Percentiles rank a stretch among this genome's conserved stretches.
Conservation (phyloP, 2,113 vertebrate species). For the Petrocephalus zakoni region DNA sequence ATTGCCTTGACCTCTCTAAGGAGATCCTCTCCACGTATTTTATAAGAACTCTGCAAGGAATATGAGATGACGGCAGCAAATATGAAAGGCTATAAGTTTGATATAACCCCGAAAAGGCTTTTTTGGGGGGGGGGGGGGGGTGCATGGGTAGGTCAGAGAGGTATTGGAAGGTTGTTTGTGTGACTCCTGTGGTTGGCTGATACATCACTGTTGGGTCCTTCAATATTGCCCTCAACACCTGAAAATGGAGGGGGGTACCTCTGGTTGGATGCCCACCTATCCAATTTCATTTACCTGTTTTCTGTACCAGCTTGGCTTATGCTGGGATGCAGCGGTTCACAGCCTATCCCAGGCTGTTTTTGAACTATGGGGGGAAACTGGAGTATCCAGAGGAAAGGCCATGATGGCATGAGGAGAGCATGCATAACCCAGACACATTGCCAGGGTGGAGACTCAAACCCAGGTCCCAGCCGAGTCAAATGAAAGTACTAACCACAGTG, state of each 20-base stretch:
- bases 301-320: neutral
- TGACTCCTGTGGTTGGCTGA: neutral
- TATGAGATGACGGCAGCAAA: neutral
- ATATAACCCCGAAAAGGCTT: neutral
- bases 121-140: neutral
- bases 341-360: neutral
- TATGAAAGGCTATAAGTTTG: neutral
- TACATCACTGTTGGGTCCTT: neutral
- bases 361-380: neutral
- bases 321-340: neutral
- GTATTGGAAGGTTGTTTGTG: neutral
- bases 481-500: neutral
- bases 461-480: neutral
- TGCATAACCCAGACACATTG: neutral
- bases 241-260: neutral
- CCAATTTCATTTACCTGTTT: neutral
- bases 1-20: slow-evolving; percentile 16
- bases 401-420: neutral
- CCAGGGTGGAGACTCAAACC: neutral
- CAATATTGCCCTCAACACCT: neutral
- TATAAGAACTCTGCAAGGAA: neutral
- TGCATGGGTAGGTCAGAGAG: neutral
- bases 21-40: slow-evolving; percentile 11
- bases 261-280: neutral
- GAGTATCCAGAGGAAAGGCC: neutral